A percentile compares a stretch with the other conserved stretches of the same genome.
Conservation (phyloP, 2,113 vertebrate genomes). For the Cisticola juncidis region DNA sequence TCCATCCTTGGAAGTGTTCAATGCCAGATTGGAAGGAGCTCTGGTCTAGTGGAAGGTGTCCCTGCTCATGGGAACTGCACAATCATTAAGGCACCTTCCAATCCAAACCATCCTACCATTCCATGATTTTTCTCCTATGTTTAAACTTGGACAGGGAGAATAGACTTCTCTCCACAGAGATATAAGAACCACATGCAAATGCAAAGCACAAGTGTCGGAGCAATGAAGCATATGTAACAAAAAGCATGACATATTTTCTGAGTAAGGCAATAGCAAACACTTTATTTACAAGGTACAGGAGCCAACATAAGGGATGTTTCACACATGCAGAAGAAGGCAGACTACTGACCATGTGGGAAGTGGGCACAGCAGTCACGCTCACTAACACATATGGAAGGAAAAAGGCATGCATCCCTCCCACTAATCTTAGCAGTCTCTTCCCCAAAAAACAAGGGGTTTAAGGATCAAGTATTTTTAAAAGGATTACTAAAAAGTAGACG, state of each 20-base stretch:
- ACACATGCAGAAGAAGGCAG: constrained; percentile 43
- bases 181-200: neutral
- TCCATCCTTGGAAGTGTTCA: neutral
- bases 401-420: constrained; percentile 26
- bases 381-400: neutral
- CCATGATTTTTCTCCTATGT: neutral
- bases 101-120: neutral
- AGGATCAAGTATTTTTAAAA: constrained; percentile 14
- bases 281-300: constrained; percentile 35
- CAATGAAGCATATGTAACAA: constrained; percentile 8
- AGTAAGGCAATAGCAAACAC: constrained; percentile 35
- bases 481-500: neutral
- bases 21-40: neutral
- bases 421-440: neutral
- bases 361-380: constrained; percentile 43
- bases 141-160: neutral
- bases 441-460: neutral
- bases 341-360: constrained; percentile 59
- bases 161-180: neutral
- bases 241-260: constrained; percentile 52
- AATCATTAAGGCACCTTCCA: neutral
- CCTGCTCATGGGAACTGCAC: neutral
- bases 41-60: neutral
- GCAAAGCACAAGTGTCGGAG: neutral
- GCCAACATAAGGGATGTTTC: constrained; percentile 42